Percentiles rank a stretch among this genome's conserved stretches.
phyloP scores from a whole-genome alignment of 2,113 vertebrate genomes.

The Hirundichthys speculiger region DNA sequence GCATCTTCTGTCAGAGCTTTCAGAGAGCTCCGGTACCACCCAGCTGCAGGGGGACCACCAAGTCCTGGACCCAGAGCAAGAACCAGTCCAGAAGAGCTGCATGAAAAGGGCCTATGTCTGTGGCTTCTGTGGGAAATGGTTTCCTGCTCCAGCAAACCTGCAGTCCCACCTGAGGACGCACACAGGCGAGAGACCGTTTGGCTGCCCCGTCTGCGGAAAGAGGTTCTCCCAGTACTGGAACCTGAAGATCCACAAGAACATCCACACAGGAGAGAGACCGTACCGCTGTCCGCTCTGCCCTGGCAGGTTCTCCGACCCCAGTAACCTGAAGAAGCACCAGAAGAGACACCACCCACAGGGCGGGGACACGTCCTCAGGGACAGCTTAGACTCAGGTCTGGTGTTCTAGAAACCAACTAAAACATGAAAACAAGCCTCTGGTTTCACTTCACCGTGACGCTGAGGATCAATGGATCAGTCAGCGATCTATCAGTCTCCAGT shows the following conservation, averaged over 20 bases:
- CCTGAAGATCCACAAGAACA: conserved; percentile 68
- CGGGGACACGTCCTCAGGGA: background rate
- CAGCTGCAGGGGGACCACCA: conserved; percentile 6
- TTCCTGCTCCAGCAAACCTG: conserved; percentile 63
- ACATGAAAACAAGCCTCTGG: no score
- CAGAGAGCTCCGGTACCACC: conserved; percentile 16
- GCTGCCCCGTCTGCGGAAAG: conserved; percentile 70
- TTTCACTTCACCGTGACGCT: no score
- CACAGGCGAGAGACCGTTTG: conserved; percentile 72
- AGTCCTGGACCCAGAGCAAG: conserved; percentile 3
- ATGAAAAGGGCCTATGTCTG: conserved; percentile 57
- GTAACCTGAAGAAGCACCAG: conserved; percentile 76
- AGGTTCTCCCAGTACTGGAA: conserved; percentile 76
- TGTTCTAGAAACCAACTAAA: no score
- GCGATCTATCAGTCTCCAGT: no score
- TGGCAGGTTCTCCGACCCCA: conserved; percentile 72
- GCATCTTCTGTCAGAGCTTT: conserved; percentile 35
- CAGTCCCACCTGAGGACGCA: conserved; percentile 72
- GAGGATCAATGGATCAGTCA: no score
- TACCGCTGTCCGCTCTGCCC: conserved; percentile 63
- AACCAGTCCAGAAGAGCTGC: conserved; percentile 16
- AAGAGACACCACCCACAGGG: conserved; percentile 62
- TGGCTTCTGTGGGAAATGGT: conserved; percentile 66
- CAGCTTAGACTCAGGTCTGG: background rate
- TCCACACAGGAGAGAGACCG: conserved; percentile 47